These are phyloP conservation scores for Shargacucullia verbasci DNA, from an alignment of 2,888 invertebrate species.

Conservation along the genomic window DNA sequence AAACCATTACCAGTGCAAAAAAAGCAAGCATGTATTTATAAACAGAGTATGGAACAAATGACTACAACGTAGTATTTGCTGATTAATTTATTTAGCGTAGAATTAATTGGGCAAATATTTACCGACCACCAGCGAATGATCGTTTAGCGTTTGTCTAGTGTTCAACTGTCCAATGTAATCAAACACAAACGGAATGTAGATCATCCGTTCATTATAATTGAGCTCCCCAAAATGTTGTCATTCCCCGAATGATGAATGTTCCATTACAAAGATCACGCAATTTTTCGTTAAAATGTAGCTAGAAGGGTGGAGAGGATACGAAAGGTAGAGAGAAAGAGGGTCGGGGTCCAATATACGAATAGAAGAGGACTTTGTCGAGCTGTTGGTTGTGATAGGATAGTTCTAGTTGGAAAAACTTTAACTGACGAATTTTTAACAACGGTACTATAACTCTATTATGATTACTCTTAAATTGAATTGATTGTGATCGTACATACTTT, in stretches of 20 bases:
- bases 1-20: slow-evolving; percentile 1
- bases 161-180: slow-evolving; percentile 31
- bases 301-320: too few relatives aligned
- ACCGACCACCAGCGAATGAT: slow-evolving; percentile 11
- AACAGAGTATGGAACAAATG: neutral
- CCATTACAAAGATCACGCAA: too few relatives aligned
- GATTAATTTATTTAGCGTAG: slow-evolving; percentile 9
- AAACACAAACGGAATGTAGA: slow-evolving; percentile 40
- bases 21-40: neutral
- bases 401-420: too few relatives aligned
- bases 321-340: too few relatives aligned
- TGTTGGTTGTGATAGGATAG: too few relatives aligned
- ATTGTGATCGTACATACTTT: too few relatives aligned
- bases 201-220: slow-evolving; percentile 27
- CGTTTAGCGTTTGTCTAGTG: slow-evolving; percentile 11
- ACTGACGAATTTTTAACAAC: too few relatives aligned
- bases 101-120: slow-evolving; percentile 28
- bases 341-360: too few relatives aligned
- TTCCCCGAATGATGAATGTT: neutral
- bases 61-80: slow-evolving; percentile 11
- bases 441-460: too few relatives aligned
- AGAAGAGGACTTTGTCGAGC: too few relatives aligned
- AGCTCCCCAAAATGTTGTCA: slow-evolving; percentile 8
- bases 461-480: too few relatives aligned
- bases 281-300: too few relatives aligned